phyloP scores from a whole-genome alignment of 2,797 vertebrate genomes.

The Lepilemur ruficaudatus region DNA sequence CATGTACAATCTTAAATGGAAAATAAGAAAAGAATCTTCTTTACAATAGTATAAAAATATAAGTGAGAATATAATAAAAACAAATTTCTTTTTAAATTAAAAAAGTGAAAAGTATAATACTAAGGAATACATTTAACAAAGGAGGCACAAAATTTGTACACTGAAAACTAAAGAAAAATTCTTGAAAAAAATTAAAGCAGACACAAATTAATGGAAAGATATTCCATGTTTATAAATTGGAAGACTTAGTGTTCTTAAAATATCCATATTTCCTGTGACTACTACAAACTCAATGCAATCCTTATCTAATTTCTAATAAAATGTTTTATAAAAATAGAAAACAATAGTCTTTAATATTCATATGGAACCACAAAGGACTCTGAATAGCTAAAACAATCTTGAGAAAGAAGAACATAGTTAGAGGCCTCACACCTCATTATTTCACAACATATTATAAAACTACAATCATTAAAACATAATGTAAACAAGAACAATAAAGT shows the following conservation, averaged over 20 bases:
- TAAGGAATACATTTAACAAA: background rate
- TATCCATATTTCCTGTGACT: background rate
- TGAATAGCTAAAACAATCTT: background rate
- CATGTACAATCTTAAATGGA: background rate
- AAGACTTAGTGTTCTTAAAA: background rate
- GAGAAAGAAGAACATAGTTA: background rate
- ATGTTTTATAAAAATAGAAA: background rate
- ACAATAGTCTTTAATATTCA: background rate
- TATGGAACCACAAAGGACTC: background rate
- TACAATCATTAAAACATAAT: background rate
- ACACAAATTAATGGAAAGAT: background rate
- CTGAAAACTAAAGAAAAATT: background rate
- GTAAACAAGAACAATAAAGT: background rate
- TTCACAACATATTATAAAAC: background rate
- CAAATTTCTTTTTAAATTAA: too few species aligned
- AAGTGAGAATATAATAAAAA: background rate
- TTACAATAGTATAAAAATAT: background rate
- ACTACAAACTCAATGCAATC: background rate
- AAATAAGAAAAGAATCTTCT: background rate
- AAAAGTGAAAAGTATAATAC: background rate
- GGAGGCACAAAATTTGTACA: background rate
- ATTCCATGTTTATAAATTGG: background rate
- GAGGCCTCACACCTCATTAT: background rate
- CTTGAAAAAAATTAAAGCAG: background rate
- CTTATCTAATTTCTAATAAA: background rate